Evolutionary conservation across 2,113 vertebrate species (phyloP).

Genomic region (Mohoua ochrocephala): DNA sequence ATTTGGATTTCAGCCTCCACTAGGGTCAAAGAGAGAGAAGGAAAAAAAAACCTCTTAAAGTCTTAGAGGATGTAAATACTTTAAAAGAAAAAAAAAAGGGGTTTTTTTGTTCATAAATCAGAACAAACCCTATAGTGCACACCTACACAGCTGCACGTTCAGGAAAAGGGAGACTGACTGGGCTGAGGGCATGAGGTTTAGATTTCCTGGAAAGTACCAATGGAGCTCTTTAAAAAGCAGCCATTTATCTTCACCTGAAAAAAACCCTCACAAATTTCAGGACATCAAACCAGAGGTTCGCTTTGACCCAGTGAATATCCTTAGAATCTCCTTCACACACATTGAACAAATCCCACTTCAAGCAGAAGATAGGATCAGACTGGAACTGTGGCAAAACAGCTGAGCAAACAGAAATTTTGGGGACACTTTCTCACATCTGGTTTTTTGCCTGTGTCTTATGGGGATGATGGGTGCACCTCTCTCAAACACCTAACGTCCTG

Average conservation of each 20-base stretch:
- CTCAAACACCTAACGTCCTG: background rate
- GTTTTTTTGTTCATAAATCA: background rate
- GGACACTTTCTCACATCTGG: background rate
- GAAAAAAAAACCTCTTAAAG: background rate
- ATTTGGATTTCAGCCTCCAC: background rate
- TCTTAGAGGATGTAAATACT: background rate
- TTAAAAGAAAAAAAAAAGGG: background rate
- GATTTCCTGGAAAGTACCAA: background rate
- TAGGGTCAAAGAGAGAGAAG: background rate
- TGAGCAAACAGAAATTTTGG: accelerated
- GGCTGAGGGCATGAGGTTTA: background rate
- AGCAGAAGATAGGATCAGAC: background rate
- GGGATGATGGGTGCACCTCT: background rate
- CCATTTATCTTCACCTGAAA: background rate
- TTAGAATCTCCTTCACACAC: background rate
- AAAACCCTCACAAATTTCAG: background rate
- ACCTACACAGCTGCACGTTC: background rate
- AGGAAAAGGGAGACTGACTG: background rate
- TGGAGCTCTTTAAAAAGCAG: background rate
- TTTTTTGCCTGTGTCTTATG: background rate
- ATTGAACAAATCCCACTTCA: background rate
- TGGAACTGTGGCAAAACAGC: background rate
- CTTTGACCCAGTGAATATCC: background rate
- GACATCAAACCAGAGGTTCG: background rate
- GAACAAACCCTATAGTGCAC: background rate